phyloP scores from a whole-genome alignment of 2,797 vertebrate genomes.

The Notamacropus eugenii region DNA sequence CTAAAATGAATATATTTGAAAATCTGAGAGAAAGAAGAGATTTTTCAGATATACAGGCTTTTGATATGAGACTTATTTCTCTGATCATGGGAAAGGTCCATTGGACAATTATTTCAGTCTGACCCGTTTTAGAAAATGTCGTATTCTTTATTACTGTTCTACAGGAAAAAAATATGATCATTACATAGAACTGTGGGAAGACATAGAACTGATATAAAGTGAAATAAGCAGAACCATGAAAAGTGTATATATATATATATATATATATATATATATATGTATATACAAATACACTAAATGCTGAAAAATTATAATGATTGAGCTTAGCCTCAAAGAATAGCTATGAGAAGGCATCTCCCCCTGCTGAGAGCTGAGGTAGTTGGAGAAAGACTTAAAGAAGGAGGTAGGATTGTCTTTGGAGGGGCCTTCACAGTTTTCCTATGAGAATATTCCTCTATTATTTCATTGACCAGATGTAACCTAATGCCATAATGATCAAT shows the following conservation, averaged over 20 bases:
- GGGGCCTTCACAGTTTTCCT: not conserved
- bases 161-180: not conserved
- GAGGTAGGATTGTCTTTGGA: not conserved
- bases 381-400: not conserved
- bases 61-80: constrained; percentile 44
- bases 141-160: constrained; percentile 55
- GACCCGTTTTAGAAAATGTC: constrained; percentile 60
- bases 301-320: not conserved
- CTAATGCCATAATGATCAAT: not conserved
- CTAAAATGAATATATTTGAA: constrained; percentile 48
- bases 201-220: not conserved
- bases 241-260: not conserved
- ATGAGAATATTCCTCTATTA: not conserved
- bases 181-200: not conserved
- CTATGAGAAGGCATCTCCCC: not conserved
- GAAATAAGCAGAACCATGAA: not conserved
- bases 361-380: not conserved
- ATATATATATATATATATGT: not conserved
- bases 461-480: not conserved
- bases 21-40: constrained; percentile 34
- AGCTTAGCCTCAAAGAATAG: not conserved
- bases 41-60: constrained; percentile 46
- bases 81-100: constrained; percentile 55
- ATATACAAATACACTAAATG: not conserved
- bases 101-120: constrained; percentile 71